phyloP scores from a whole-genome alignment of 2,113 vertebrate genomes.

The Illadopsis cleaveri region DNA sequence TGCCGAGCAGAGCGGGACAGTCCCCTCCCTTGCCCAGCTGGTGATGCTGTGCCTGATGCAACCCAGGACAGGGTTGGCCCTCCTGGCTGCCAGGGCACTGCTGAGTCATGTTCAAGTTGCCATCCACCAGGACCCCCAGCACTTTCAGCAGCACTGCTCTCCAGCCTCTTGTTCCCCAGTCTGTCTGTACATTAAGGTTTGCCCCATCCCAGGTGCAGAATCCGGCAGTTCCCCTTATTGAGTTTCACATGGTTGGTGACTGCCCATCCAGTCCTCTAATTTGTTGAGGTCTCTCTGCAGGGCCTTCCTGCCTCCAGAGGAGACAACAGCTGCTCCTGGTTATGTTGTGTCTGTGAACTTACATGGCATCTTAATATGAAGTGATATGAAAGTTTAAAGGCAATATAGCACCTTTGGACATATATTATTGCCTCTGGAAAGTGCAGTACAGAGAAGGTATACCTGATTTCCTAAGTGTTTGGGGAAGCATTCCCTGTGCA shows the following conservation, averaged over 20 bases:
- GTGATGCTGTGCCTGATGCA: fast-evolving
- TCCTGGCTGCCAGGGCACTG: not conserved
- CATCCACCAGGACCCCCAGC: too few relatives aligned
- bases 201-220: not conserved
- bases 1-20: fast-evolving
- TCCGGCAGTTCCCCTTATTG: not conserved
- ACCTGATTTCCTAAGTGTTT: not conserved
- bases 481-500: not conserved
- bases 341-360: not conserved
- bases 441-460: not conserved
- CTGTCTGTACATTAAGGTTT: not conserved
- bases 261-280: not conserved
- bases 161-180: not conserved
- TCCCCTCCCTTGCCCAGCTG: fast-evolving
- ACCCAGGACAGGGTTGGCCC: fast-evolving
- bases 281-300: not conserved
- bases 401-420: not conserved
- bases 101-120: not conserved
- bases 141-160: not conserved
- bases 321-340: not conserved
- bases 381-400: not conserved
- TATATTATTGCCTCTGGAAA: not conserved
- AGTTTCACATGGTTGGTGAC: not conserved
- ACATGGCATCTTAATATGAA: not conserved
- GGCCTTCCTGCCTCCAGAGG: not conserved